Conservation (phyloP, 2,797 vertebrate genomes). For the Coendou prehensilis region DNA sequence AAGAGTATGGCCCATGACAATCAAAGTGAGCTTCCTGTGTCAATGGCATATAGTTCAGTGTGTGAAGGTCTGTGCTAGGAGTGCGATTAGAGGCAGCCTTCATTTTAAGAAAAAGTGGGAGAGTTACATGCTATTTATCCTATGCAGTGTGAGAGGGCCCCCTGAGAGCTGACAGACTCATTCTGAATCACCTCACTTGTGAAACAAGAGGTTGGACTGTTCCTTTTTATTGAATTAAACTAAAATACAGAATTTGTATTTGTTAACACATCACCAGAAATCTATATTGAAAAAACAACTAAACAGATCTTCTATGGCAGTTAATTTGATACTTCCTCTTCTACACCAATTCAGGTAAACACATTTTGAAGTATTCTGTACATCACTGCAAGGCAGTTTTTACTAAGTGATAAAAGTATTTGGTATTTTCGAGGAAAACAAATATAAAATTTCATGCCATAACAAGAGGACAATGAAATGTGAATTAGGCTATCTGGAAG, state of each 20-base stretch:
- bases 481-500: constrained; percentile 36
- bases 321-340: neutral
- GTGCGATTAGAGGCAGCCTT: constrained; percentile 67
- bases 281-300: constrained; percentile 63
- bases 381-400: constrained; percentile 29
- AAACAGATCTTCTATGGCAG: constrained; percentile 41
- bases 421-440: constrained; percentile 31
- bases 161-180: constrained; percentile 38
- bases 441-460: constrained; percentile 47
- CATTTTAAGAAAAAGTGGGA: constrained; percentile 77
- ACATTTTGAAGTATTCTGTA: constrained; percentile 15
- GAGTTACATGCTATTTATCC: constrained; percentile 53
- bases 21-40: constrained; percentile 77
- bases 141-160: constrained; percentile 37
- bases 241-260: constrained; percentile 33
- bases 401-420: constrained; percentile 46
- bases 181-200: constrained; percentile 83
- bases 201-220: constrained; percentile 85
- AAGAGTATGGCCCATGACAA: constrained; percentile 76
- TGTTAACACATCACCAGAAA: constrained; percentile 65
- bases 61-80: constrained; percentile 79
- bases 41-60: constrained; percentile 74
- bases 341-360: constrained; percentile 61
- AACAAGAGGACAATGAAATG: neutral
- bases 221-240: constrained; percentile 67